Conservation (phyloP, 2,888 invertebrate species). For the Bombylius discolor region DNA sequence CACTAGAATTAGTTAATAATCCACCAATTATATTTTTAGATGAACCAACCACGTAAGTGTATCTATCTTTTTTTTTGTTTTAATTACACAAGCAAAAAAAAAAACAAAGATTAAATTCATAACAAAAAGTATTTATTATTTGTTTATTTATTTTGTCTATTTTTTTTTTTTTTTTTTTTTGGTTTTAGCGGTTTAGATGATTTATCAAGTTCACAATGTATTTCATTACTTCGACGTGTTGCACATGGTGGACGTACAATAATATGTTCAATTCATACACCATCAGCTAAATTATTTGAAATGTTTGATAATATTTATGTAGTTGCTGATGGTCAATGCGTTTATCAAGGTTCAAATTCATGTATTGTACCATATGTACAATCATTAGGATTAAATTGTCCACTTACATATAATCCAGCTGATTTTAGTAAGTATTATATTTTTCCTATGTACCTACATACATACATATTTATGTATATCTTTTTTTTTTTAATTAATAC, state of each 20-base stretch:
- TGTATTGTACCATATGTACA: constrained; percentile 73
- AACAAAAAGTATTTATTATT: neutral
- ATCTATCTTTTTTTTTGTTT: neutral
- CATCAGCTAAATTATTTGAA: constrained; percentile 81
- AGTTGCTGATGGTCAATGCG: constrained; percentile 76
- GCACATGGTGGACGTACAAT: constrained; percentile 81
- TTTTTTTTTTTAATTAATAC: neutral
- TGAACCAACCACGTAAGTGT: constrained; percentile 83
- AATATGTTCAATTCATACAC: constrained; percentile 92
- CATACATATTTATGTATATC: neutral
- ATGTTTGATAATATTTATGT: constrained; percentile 87
- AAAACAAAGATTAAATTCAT: neutral
- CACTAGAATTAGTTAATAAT: constrained; percentile 80
- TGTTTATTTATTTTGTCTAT: constrained; percentile 5
- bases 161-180: neutral
- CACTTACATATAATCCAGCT: constrained; percentile 87
- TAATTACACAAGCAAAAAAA: neutral
- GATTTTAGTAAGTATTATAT: constrained; percentile 66
- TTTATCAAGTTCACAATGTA: constrained; percentile 77
- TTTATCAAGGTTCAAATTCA: constrained; percentile 69
- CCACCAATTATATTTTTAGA: constrained; percentile 91
- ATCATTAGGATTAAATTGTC: constrained; percentile 68
- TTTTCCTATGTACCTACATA: neutral
- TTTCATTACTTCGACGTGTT: constrained; percentile 68
- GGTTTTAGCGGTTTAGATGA: constrained; percentile 75